Conservation (phyloP, 2,113 vertebrate species). For the Naja naja region DNA sequence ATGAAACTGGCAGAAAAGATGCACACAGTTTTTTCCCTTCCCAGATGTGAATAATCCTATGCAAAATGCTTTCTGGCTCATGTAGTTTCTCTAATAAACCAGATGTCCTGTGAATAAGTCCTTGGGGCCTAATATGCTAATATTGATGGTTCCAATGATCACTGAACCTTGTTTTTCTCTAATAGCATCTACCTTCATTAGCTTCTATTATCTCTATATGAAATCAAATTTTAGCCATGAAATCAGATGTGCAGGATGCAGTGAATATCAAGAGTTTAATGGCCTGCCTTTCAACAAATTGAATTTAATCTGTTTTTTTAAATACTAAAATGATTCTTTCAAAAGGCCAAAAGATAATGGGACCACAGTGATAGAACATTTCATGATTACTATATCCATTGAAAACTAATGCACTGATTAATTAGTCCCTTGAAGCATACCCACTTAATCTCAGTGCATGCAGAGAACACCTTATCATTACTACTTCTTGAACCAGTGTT, state of each 20-base stretch:
- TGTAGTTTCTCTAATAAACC: conserved; percentile 56
- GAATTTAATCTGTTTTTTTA: conserved; percentile 67
- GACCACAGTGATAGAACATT: conserved; percentile 45
- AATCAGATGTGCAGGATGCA: conserved; percentile 44
- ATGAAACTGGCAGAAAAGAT: background rate
- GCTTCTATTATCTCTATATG: conserved; percentile 58
- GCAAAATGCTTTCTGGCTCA: conserved; percentile 47
- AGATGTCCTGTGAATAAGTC: conserved; percentile 54
- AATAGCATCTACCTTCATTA: conserved; percentile 70
- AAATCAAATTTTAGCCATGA: conserved; percentile 60
- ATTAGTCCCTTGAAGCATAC: conserved; percentile 43
- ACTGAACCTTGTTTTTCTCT: conserved; percentile 56
- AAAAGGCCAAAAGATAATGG: conserved; percentile 55
- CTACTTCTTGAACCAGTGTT: conserved; percentile 27
- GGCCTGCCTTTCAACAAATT: conserved; percentile 66
- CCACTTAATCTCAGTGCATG: conserved; percentile 32
- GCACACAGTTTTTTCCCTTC: background rate
- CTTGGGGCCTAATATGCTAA: conserved; percentile 62
- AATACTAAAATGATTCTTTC: conserved; percentile 59
- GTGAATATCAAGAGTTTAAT: conserved; percentile 65
- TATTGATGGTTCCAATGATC: conserved; percentile 64
- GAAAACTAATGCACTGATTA: conserved; percentile 54
- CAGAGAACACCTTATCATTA: conserved; percentile 29
- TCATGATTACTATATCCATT: conserved; percentile 38
- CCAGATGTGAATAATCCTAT: conserved; percentile 52